Evolutionary conservation across 1,140 invertebrate genomes (phyloP), one percentile per base, ranked within the genome.

Genomic region (Dysdera silvatica): DNA sequence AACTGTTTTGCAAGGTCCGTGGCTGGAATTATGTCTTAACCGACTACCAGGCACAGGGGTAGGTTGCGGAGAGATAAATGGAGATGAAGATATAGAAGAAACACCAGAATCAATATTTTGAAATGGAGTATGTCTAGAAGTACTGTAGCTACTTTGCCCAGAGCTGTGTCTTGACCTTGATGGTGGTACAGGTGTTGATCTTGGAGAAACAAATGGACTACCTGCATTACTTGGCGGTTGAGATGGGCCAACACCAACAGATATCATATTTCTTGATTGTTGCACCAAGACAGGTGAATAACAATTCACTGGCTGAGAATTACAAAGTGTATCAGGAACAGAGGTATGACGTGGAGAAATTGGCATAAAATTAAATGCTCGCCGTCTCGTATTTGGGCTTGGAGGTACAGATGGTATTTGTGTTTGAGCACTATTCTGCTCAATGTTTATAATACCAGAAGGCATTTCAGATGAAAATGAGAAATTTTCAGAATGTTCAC

Each of bases 161-260:
- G 76, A 77, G 61, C 74, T 75, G 61, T 77, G 75, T 14, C 76
- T 67, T 24, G 76, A 78, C 23, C 86, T 78, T 24, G 69, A 67
- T 18, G 71, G 43, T 12, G 83, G 82, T 1, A 86, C 80, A 1
- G 87, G 85, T 2, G 87, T 89, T 63, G 85, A 84, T 24, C 87
- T 78, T 0, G 88, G 89, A 69, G 88, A 90, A 2, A 90, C 87
- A 73, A 91, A 91, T 2, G 87, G 88, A 73, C 86, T 88, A n/a
- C 83, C 82, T 57, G 79, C 81, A 3, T 81, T 79, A 61, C 73
- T 73, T 29, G 69, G 66, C n/a, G 73, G 67, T 35, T 70, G 69
- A 37, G 71, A 71, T 2, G 68, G 58, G 4, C 70, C 70, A 14
- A 71, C 69, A 37, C 32, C 66, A 26, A 67, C 61, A 29, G 69